phyloP scores from a whole-genome alignment of 2,888 invertebrate species.

The Orchestes rusci region DNA sequence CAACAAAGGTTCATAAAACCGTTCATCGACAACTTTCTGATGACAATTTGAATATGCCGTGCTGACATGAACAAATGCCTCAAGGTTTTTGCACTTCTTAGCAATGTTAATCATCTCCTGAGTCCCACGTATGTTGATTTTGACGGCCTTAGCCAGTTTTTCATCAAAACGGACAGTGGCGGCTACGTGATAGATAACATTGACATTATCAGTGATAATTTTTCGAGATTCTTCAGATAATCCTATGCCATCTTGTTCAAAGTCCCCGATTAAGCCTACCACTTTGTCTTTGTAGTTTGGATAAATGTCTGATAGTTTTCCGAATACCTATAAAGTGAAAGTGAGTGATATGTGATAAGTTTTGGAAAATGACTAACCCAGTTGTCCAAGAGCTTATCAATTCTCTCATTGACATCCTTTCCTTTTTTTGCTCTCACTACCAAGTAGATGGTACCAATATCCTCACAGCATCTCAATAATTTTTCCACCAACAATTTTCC shows the following conservation, averaged over 20 bases:
- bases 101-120: constrained; percentile 56
- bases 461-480: constrained; percentile 35
- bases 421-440: constrained; percentile 35
- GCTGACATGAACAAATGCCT: constrained; percentile 29
- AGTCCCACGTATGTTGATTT: constrained; percentile 61
- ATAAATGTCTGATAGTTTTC: constrained; percentile 42
- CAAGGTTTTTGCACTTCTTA: constrained; percentile 54
- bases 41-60: constrained; percentile 31
- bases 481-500: constrained; percentile 35
- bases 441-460: constrained; percentile 32
- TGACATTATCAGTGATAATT: background rate
- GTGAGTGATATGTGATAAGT: background rate
- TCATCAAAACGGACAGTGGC: constrained; percentile 67
- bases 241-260: constrained; percentile 46
- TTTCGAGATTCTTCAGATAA: constrained; percentile 43
- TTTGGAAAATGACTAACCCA: constrained; percentile 43
- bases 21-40: constrained; percentile 26
- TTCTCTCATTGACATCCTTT: constrained; percentile 26
- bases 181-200: constrained; percentile 60
- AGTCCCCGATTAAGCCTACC: constrained; percentile 50
- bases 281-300: constrained; percentile 51
- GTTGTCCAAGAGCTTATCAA: constrained; percentile 52
- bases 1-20: constrained; percentile 29
- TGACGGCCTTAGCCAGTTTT: no score
- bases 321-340: constrained; percentile 11